Conservation (phyloP, 2,113 vertebrate genomes). For the Sceloporus tristichus region DNA sequence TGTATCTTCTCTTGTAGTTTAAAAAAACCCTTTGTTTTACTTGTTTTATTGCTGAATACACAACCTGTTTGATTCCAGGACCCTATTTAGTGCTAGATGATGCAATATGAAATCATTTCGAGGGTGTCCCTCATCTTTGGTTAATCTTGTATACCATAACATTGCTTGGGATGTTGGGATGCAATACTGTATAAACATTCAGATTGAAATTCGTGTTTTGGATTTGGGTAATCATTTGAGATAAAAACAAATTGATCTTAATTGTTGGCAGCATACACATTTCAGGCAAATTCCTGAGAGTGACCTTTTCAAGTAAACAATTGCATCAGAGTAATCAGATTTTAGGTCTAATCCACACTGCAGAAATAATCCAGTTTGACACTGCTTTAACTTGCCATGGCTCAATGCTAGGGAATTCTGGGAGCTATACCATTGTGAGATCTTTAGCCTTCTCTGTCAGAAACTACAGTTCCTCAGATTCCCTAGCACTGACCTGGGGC, state of each 20-base stretch:
- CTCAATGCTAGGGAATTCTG: too few species aligned
- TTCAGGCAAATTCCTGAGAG: background rate
- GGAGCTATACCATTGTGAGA: too few species aligned
- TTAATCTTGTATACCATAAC: background rate
- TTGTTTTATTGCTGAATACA: background rate
- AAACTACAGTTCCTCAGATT: too few species aligned
- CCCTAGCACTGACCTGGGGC: too few species aligned
- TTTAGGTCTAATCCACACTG: background rate
- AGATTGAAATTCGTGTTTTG: background rate
- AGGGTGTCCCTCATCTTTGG: background rate
- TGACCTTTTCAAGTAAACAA: background rate
- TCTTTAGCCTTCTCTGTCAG: too few species aligned
- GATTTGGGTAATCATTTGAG: background rate
- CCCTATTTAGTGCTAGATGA: background rate
- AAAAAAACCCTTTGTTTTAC: background rate
- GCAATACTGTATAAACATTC: background rate
- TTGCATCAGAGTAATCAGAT: background rate
- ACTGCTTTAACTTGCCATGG: too few species aligned
- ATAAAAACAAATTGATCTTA: background rate
- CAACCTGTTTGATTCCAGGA: background rate
- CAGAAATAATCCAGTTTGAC: too few species aligned
- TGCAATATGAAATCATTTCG: background rate
- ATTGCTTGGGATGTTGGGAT: background rate
- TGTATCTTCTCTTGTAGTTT: background rate
- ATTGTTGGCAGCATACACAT: background rate